Evolutionary conservation across 1,140 invertebrate species (phyloP).

Genomic region (Drosophila oshimai): DNA sequence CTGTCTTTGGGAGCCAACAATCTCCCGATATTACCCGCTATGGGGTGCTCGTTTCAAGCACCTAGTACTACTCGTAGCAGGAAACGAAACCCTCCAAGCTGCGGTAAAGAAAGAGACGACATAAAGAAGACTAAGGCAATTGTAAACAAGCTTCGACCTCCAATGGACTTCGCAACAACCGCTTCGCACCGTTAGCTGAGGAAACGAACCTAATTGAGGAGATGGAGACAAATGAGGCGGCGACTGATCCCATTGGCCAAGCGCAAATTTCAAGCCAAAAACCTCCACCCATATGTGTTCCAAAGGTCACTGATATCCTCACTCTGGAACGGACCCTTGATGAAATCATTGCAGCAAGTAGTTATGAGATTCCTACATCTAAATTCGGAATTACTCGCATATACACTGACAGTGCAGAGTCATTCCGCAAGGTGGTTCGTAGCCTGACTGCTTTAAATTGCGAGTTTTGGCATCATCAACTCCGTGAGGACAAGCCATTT

Average conservation of each 20-base stretch:
- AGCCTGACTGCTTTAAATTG: slow-evolving; percentile 6
- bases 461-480: slow-evolving; percentile 25
- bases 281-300: neutral
- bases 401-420: neutral
- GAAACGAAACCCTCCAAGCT: neutral
- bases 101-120: neutral
- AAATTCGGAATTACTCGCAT: neutral
- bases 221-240: neutral
- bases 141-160: neutral
- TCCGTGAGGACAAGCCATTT: slow-evolving; percentile 5
- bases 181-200: neutral
- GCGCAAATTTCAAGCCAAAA: neutral
- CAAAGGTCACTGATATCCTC: neutral
- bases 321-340: neutral
- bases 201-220: neutral
- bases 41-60: neutral
- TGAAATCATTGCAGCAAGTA: neutral
- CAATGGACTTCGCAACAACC: neutral
- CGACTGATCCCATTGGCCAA: neutral
- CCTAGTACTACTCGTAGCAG: neutral
- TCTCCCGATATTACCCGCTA: neutral
- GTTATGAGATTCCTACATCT: neutral
- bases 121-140: neutral
- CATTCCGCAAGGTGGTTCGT: slow-evolving; percentile 2
- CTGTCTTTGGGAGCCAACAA: neutral